These are phyloP conservation scores for Spilosoma lubricipeda DNA, from an alignment of 2,888 invertebrate genomes.

Conservation along the genomic window DNA sequence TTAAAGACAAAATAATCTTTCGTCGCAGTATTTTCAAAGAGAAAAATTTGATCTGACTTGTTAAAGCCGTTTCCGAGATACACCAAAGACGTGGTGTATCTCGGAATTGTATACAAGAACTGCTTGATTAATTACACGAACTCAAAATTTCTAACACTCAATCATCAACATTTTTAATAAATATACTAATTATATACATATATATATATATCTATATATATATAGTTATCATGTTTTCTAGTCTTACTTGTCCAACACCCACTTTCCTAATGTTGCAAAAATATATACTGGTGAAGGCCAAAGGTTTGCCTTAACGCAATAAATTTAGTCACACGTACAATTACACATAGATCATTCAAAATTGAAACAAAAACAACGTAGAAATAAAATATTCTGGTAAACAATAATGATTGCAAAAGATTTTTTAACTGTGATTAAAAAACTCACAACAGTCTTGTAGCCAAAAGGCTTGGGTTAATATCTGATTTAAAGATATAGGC, in stretches of 20 bases:
- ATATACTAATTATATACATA: too few relatives aligned
- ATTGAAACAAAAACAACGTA: not conserved
- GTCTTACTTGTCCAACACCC: not conserved
- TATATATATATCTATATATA: too few relatives aligned
- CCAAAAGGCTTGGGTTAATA: not conserved
- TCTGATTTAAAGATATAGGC: not conserved
- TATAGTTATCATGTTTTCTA: not conserved
- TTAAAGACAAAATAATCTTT: too few relatives aligned
- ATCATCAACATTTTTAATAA: too few relatives aligned
- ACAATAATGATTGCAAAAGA: not conserved
- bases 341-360: conserved; percentile 5
- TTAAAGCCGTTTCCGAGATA: not conserved
- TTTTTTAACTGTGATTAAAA: not conserved
- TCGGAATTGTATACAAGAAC: too few relatives aligned
- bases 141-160: too few relatives aligned
- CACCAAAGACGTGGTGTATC: not conserved
- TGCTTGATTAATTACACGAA: too few relatives aligned
- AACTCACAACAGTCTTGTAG: not conserved
- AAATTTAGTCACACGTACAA: not conserved
- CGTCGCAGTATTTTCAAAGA: too few relatives aligned
- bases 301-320: not conserved
- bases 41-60: too few relatives aligned
- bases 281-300: not conserved
- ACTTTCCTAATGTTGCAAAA: conserved; percentile 7
- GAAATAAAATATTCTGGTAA: not conserved